These are phyloP conservation scores for Apotomis capreana DNA, from an alignment of 2,888 invertebrate genomes.

Conservation along the genomic window DNA sequence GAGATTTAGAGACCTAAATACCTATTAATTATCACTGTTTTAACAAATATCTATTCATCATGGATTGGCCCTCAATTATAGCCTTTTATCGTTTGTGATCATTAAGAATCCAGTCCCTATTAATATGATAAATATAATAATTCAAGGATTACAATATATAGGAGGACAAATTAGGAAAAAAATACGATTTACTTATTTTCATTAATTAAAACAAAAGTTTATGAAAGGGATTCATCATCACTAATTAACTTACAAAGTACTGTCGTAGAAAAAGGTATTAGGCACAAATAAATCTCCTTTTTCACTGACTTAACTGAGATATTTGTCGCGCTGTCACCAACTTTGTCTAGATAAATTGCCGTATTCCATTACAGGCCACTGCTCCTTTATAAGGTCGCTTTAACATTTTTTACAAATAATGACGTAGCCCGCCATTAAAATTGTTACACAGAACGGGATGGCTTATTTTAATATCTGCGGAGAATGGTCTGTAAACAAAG, in stretches of 20 bases:
- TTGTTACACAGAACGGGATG: background rate
- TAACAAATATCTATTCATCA: too few species aligned
- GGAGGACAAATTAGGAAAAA: too few species aligned
- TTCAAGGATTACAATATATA: too few species aligned
- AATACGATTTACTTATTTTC: too few species aligned
- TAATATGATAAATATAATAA: too few species aligned
- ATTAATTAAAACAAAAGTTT: background rate
- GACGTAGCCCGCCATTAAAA: conserved; percentile 3
- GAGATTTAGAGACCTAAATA: too few species aligned
- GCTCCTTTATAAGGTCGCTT: conserved; percentile 48
- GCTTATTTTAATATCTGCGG: background rate
- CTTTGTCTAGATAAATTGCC: conserved; percentile 61
- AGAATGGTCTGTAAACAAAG: too few species aligned
- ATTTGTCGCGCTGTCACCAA: conserved; percentile 59
- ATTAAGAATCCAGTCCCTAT: too few species aligned
- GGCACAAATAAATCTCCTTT: conserved; percentile 40
- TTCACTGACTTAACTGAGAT: conserved; percentile 53
- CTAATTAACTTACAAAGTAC: conserved; percentile 17
- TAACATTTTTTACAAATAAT: conserved; percentile 47
- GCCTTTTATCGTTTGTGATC: too few species aligned
- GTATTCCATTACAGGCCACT: conserved; percentile 56
- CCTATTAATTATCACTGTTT: too few species aligned
- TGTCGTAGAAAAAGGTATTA: conserved; percentile 23
- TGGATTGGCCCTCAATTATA: too few species aligned
- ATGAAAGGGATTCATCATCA: background rate